These are phyloP conservation scores for Cerceris rybyensis DNA, from an alignment of 2,888 invertebrate species.

Conservation along the genomic window DNA sequence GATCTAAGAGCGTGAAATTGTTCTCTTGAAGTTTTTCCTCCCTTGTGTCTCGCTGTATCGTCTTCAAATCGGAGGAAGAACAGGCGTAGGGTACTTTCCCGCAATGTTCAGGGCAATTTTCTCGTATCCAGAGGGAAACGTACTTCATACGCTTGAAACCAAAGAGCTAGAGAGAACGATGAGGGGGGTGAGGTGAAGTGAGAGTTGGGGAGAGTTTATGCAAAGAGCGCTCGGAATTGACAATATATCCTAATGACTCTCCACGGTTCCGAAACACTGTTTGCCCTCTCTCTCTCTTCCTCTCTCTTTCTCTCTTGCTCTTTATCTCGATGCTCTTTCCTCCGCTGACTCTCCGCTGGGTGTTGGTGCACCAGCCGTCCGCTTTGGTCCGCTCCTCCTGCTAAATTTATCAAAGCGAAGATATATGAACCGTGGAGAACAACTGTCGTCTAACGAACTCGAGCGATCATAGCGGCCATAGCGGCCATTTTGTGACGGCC, in stretches of 20 bases:
- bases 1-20: background rate
- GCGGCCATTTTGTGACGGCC: conserved; percentile 33
- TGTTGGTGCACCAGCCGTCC: background rate
- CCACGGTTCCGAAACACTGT: conserved; percentile 30
- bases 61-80: too few species aligned
- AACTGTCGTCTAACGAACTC: conserved; percentile 77
- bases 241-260: conserved; percentile 72
- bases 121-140: conserved; percentile 28
- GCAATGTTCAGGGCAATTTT: conserved; percentile 31
- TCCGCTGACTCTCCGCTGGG: conserved; percentile 3
- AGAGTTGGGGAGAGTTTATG: too few species aligned
- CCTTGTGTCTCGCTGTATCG: too few species aligned
- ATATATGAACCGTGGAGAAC: conserved; percentile 68
- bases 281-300: background rate
- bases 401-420: conserved; percentile 63
- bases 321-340: background rate
- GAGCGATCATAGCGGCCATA: conserved; percentile 24
- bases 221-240: conserved; percentile 60
- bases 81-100: background rate
- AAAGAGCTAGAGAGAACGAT: conserved; percentile 18
- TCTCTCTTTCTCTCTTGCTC: conserved; percentile 20
- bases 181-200: conserved; percentile 33
- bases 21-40: background rate
- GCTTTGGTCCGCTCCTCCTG: conserved; percentile 1
- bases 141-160: conserved; percentile 13